Evolutionary conservation across 2,888 invertebrate species (phyloP).

Genomic region (Pristionchus japonicus): DNA sequence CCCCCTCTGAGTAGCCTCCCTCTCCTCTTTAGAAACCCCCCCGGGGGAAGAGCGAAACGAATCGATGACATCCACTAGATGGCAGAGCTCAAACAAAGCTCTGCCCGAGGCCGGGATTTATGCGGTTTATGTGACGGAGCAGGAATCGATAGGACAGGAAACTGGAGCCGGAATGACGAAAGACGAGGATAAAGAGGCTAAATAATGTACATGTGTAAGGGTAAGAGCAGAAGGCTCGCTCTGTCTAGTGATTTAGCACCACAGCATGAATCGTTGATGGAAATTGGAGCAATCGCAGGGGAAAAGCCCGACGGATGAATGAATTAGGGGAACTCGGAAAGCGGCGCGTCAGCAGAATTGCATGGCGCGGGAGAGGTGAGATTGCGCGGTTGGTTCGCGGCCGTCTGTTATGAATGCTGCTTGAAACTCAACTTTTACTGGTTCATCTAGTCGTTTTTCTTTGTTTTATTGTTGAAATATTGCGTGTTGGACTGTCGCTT

Average conservation of each 20-base stretch:
- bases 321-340: conserved; percentile 13
- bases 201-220: background rate
- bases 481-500: background rate
- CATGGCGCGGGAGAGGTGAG: background rate
- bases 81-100: background rate
- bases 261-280: background rate
- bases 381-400: background rate
- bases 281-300: background rate
- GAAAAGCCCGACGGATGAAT: background rate
- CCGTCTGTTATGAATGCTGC: background rate
- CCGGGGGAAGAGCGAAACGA: conserved; percentile 26
- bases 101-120: background rate
- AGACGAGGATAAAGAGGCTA: background rate
- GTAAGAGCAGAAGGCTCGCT: background rate
- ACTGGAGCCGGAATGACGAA: background rate
- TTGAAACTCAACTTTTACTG: background rate
- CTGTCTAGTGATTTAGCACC: background rate
- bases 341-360: background rate
- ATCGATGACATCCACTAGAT: background rate
- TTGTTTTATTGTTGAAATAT: background rate
- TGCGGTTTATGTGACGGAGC: background rate
- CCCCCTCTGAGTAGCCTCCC: conserved; percentile 16
- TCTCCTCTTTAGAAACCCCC: background rate
- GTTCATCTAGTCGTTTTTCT: background rate
- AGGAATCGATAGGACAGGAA: background rate